Percentiles rank a stretch among this genome's conserved stretches.
These are phyloP conservation scores for Buphagus erythrorhynchus DNA, from an alignment of 2,797 vertebrate genomes.

Conservation along the genomic window DNA sequence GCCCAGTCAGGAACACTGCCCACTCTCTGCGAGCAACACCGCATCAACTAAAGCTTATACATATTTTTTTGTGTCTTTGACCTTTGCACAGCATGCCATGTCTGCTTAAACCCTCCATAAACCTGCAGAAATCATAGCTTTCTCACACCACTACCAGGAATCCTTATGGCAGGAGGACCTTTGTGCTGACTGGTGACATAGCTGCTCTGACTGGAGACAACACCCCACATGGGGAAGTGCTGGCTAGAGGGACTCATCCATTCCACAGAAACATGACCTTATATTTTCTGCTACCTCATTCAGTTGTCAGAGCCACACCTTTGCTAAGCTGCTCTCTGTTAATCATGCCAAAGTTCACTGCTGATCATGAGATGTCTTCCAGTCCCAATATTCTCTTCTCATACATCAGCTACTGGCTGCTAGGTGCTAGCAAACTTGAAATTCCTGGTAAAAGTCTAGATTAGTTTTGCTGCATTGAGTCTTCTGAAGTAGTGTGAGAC, in stretches of 20 bases:
- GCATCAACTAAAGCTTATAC: not conserved
- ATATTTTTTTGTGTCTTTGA: not conserved
- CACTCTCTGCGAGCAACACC: not conserved
- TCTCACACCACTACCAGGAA: not conserved
- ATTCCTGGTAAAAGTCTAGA: not conserved
- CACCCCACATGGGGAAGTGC: not conserved
- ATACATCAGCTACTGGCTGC: not conserved
- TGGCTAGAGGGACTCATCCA: not conserved
- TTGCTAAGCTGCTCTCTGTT: not conserved
- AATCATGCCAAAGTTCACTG: not conserved
- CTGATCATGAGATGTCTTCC: not conserved
- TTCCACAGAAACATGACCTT: not conserved
- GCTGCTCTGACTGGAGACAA: not conserved
- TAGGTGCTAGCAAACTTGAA: not conserved
- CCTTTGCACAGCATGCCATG: not conserved
- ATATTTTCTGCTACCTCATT: not conserved
- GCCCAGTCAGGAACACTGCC: accelerated
- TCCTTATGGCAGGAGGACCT: not conserved
- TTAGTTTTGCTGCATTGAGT: not conserved
- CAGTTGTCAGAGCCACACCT: not conserved
- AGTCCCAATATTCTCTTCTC: not conserved
- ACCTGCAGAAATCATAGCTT: not conserved
- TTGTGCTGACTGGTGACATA: not conserved
- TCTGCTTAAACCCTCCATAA: not conserved
- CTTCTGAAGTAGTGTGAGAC: not conserved